These are phyloP conservation scores for Dysmachus trigonus DNA, from an alignment of 2,888 invertebrate species.

Conservation along the genomic window DNA sequence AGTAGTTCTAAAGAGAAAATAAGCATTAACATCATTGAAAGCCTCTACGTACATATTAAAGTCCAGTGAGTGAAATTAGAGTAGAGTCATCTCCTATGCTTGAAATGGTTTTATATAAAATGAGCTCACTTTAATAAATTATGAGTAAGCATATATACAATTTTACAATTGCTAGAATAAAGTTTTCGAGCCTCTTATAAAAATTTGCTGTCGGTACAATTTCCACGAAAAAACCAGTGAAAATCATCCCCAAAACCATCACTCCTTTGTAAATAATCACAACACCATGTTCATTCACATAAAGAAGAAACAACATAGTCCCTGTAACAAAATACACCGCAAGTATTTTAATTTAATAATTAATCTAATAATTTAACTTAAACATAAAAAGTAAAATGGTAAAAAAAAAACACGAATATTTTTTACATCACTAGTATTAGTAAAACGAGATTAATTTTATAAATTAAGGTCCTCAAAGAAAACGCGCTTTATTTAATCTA, in stretches of 20 bases:
- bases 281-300: not conserved
- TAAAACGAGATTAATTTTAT: conserved; percentile 30
- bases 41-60: too few relatives aligned
- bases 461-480: conserved; percentile 17
- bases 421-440: conserved; percentile 17
- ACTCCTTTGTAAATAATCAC: conserved; percentile 18
- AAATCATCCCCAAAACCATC: not conserved
- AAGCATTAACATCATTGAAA: too few relatives aligned
- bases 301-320: not conserved
- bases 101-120: too few relatives aligned
- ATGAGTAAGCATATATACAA: too few relatives aligned
- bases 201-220: not conserved
- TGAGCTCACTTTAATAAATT: too few relatives aligned
- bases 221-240: conserved; percentile 14
- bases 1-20: too few relatives aligned
- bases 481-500: conserved; percentile 28
- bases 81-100: too few relatives aligned
- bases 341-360: conserved; percentile 39
- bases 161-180: too few relatives aligned
- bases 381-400: not conserved
- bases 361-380: not conserved
- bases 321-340: conserved; percentile 32
- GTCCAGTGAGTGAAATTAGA: too few relatives aligned
- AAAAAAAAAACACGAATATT: conserved; percentile 26
- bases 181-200: too few relatives aligned